Percentiles rank a stretch among this genome's conserved stretches.
phyloP scores from a whole-genome alignment of 2,797 vertebrate genomes.

The Lerista edwardsae region DNA sequence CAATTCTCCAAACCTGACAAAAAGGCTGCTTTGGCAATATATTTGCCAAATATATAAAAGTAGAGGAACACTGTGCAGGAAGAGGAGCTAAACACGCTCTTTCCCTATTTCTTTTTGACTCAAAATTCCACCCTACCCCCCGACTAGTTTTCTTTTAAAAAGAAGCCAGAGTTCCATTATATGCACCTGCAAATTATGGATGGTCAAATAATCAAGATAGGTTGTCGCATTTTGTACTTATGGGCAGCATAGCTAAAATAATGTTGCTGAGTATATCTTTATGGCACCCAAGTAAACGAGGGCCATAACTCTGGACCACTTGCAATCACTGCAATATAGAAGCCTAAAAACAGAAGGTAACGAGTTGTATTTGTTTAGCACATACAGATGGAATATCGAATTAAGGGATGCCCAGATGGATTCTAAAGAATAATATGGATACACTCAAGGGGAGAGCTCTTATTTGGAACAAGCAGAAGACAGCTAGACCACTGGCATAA shows the following conservation, averaged over 20 bases:
- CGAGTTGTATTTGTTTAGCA: not conserved
- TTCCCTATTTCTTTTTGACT: not conserved
- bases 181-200: not conserved
- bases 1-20: not conserved
- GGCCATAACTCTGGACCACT: not conserved
- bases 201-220: not conserved
- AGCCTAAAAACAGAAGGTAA: slow-evolving; percentile 31
- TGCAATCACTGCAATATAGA: accelerated
- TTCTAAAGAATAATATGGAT: not conserved
- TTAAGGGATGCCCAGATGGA: slow-evolving; percentile 21
- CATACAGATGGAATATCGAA: not conserved
- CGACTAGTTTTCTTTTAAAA: not conserved
- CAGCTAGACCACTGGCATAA: not conserved
- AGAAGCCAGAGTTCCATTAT: not conserved
- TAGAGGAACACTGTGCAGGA: not conserved
- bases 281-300: not conserved
- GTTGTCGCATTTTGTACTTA: not conserved
- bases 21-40: not conserved
- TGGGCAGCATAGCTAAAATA: not conserved
- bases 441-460: not conserved
- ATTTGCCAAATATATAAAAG: not conserved
- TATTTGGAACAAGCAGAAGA: not conserved
- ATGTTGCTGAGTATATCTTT: not conserved
- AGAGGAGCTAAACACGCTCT: not conserved
- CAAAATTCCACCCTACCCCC: not conserved